phyloP scores from a whole-genome alignment of 2,888 invertebrate species.

The Halocaridina rubra region DNA sequence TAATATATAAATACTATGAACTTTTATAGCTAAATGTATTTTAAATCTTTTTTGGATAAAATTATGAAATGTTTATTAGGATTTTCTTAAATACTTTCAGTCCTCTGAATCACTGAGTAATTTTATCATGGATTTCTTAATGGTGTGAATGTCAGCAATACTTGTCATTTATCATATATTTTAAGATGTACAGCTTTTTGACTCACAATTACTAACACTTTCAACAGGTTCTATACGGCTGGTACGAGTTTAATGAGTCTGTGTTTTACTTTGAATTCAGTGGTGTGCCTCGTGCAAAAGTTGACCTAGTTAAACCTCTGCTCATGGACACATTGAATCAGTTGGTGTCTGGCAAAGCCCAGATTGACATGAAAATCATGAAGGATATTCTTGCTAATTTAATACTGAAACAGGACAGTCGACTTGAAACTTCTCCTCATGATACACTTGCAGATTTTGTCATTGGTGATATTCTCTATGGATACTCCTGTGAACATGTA shows the following conservation, averaged over 20 bases:
- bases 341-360: conserved; percentile 16
- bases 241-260: conserved; percentile 35
- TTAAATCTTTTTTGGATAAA: no score
- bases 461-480: conserved; percentile 87
- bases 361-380: conserved; percentile 46
- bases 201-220: neutral
- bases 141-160: neutral
- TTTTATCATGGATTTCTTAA: neutral
- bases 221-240: conserved; percentile 36
- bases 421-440: conserved; percentile 82
- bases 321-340: conserved; percentile 45
- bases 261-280: conserved; percentile 51
- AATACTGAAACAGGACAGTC: conserved; percentile 77
- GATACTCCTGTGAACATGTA: conserved; percentile 79
- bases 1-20: no score
- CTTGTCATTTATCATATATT: neutral
- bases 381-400: conserved; percentile 49
- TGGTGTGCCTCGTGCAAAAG: conserved; percentile 51
- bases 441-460: conserved; percentile 80
- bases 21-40: neutral
- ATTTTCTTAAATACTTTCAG: neutral
- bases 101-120: neutral
- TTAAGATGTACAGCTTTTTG: neutral
- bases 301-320: conserved; percentile 47
- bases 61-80: no score